These are phyloP conservation scores for Hystrix brachyura DNA, from an alignment of 2,113 vertebrate genomes.

Conservation along the genomic window DNA sequence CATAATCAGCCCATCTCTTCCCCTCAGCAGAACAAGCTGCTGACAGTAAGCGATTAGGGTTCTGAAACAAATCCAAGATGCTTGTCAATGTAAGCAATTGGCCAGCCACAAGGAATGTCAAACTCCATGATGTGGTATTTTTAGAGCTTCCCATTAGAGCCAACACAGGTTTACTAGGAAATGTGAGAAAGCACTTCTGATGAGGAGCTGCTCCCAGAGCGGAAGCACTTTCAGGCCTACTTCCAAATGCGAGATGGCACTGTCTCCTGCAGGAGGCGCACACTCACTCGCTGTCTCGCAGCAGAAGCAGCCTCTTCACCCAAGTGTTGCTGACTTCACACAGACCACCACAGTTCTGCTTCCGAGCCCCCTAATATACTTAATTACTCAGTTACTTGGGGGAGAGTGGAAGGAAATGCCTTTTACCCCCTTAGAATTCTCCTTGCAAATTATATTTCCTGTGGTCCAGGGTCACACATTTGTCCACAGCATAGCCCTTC, in stretches of 20 bases:
- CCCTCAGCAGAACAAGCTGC: neutral
- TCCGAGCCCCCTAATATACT: neutral
- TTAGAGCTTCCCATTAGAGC: neutral
- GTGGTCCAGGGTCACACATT: neutral
- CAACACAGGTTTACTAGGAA: conserved; percentile 40
- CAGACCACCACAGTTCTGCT: neutral
- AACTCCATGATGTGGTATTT: neutral
- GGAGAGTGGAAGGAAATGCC: neutral
- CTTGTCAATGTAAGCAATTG: neutral
- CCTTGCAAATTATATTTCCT: neutral
- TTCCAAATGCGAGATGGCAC: neutral
- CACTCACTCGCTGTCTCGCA: neutral
- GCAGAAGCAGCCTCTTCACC: neutral
- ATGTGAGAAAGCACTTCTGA: neutral
- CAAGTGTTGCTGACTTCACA: neutral
- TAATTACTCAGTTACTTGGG: neutral
- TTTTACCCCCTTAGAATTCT: neutral
- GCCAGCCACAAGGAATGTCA: neutral
- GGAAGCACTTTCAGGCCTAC: neutral
- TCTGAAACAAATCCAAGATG: neutral
- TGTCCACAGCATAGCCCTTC: neutral
- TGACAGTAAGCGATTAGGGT: neutral
- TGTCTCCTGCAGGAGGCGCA: accelerated
- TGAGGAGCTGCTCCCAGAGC: neutral
- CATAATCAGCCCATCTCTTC: neutral